phyloP scores from a whole-genome alignment of 2,113 vertebrate species.

The Salvelinus sp. region DNA sequence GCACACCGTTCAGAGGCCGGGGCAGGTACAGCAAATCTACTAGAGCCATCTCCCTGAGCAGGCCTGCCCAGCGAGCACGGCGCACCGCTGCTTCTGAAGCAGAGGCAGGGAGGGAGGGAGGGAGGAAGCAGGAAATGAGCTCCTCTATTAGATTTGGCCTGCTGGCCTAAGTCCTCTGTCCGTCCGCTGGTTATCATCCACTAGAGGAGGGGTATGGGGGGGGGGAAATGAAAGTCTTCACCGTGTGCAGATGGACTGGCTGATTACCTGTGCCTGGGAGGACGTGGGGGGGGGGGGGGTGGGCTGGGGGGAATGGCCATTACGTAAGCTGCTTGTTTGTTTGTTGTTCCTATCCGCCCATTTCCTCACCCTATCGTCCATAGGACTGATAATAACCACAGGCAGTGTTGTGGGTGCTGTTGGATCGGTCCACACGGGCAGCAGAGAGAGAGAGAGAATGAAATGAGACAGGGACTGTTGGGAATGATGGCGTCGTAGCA shows the following conservation, averaged over 20 bases:
- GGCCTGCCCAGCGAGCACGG: too few relatives aligned
- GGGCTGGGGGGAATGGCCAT: constrained; percentile 3
- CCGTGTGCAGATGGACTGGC: constrained; percentile 1
- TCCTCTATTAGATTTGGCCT: constrained; percentile 10
- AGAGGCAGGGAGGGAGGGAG: too few relatives aligned
- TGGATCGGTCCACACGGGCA: background rate
- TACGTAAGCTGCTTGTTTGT: background rate
- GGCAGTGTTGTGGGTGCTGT: background rate
- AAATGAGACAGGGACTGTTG: background rate
- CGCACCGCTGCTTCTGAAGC: too few relatives aligned
- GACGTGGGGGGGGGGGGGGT: background rate
- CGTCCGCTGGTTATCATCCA: constrained; percentile 1
- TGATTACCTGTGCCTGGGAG: background rate
- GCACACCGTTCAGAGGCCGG: too few relatives aligned
- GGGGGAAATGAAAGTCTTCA: background rate
- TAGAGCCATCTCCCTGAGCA: too few relatives aligned
- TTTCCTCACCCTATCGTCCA: background rate
- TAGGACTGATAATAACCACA: background rate
- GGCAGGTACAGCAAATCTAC: too few relatives aligned
- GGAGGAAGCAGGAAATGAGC: background rate
- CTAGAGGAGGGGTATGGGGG: background rate
- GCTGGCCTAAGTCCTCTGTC: background rate
- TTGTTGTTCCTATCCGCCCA: constrained; percentile 2
- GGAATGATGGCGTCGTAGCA: too few relatives aligned
- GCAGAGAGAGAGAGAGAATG: too few relatives aligned